Conservation (phyloP, 2,888 invertebrate genomes). For the Trichopoda pennipes region DNA sequence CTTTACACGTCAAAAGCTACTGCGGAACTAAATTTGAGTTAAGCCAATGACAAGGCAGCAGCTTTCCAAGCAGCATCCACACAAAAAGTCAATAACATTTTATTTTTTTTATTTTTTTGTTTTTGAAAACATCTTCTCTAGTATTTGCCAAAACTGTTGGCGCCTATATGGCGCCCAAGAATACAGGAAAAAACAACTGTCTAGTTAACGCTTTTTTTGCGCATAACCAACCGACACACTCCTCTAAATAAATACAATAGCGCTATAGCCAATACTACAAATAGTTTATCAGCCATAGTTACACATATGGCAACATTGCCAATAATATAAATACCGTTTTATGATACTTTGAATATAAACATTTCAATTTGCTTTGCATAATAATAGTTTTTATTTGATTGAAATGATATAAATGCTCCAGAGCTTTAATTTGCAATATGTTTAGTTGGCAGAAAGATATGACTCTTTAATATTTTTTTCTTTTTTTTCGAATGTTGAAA, state of each 20-base stretch:
- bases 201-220: constrained; percentile 55
- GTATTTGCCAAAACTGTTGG: constrained; percentile 67
- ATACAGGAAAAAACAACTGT: constrained; percentile 43
- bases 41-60: constrained; percentile 37
- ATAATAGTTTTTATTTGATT: neutral
- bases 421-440: constrained; percentile 32
- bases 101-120: neutral
- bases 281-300: constrained; percentile 11
- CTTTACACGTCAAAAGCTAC: constrained; percentile 59
- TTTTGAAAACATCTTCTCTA: constrained; percentile 27
- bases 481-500: neutral
- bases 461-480: neutral
- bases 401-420: constrained; percentile 1
- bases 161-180: constrained; percentile 61
- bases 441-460: neutral
- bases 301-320: constrained; percentile 50
- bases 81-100: constrained; percentile 61
- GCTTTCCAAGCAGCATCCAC: constrained; percentile 38
- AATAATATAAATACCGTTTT: constrained; percentile 18
- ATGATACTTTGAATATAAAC: constrained; percentile 22
- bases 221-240: constrained; percentile 44
- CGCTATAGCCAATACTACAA: constrained; percentile 30
- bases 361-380: constrained; percentile 31
- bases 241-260: constrained; percentile 27
- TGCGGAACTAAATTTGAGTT: constrained; percentile 53